Evolutionary conservation across 2,113 vertebrate genomes (phyloP), one percentile per base, ranked within the genome.

Genomic region (Tupaia tana): DNA sequence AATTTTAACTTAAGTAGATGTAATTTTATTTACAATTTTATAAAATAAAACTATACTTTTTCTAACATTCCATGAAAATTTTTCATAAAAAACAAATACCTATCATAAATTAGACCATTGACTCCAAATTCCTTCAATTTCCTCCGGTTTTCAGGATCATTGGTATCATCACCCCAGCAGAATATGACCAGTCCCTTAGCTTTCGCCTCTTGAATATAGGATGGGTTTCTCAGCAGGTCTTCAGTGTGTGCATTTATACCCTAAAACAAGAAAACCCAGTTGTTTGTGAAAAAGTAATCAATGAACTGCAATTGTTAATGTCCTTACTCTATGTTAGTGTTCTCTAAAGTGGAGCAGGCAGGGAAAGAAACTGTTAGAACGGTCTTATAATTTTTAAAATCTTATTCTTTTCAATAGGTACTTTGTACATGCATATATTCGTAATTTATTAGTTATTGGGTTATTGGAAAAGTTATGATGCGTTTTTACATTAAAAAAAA

Each of bases 121-220:
- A 99, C 99, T 59, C 99, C 99, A 90, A 99, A 98, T 94, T 99
- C 99, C 95, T 98, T 99, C 97, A 99, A 96, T 90, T 97, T 99
- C 96, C 95, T 99, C 92, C 99, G 98, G 98, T 98, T 99, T n/a
- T 99, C 99, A 0, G 99, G 99, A 73, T 99, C 98, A 24, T 99
- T 99, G 97, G 99, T 99, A 91, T 99, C 99, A 24, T 99, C 99
- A 0, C 99, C 99, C 99, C 99, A 99, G 71, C 99, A 99, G 97
- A 99, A 99, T 67, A 99, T 98, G 83, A 99, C 99, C 67, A 99
- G 98, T 83, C 99, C 99, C 98, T 99, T 99, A 14, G 99, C 98
- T 97, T 99, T 99, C 73, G 99, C 99, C 13, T 99, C 99, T 29
- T 97, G 92, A 79, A 99, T 98, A 91, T 98, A 99, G 0, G 96